Percentiles rank a stretch among this genome's conserved stretches.
Evolutionary conservation across 2,113 vertebrate genomes (phyloP).

Genomic region (Rhipidura dahli): DNA sequence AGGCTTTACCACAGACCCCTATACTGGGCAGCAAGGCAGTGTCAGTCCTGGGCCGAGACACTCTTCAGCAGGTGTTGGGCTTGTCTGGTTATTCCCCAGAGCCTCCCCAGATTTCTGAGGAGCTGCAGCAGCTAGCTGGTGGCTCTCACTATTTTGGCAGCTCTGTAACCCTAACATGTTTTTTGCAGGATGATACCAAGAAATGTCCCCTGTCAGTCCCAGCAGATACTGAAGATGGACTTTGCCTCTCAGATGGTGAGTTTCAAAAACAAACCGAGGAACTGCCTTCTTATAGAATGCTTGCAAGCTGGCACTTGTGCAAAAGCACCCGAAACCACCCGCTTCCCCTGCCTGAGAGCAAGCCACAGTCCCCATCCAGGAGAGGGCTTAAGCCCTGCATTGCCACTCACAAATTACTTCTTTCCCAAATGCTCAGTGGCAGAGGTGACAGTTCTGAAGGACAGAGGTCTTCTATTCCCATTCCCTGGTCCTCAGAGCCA

Average conservation of each 20-base stretch:
- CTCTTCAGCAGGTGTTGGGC: background rate
- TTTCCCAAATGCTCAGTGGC: background rate
- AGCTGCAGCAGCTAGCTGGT: background rate
- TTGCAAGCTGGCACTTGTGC: background rate
- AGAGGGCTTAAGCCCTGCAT: background rate
- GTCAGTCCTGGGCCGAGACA: accelerated
- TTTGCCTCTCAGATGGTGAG: conserved; percentile 82
- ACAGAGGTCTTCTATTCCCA: background rate
- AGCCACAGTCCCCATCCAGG: background rate
- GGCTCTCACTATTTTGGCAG: background rate
- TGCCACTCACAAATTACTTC: background rate
- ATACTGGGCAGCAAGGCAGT: background rate
- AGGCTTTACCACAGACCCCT: background rate
- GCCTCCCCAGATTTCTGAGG: background rate
- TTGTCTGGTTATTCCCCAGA: background rate
- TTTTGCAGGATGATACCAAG: conserved; percentile 79
- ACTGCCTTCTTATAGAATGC: background rate
- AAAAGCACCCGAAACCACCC: background rate
- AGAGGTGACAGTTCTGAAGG: background rate
- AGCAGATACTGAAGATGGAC: conserved; percentile 70
- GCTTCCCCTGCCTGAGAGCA: background rate
- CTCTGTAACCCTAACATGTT: conserved; percentile 36
- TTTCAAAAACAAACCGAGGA: conserved; percentile 70
- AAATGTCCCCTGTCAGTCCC: conserved; percentile 50
- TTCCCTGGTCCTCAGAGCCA: background rate